These are phyloP conservation scores for Drosophila busckii DNA, from an alignment of 1,140 invertebrate genomes.

Conservation along the genomic window DNA sequence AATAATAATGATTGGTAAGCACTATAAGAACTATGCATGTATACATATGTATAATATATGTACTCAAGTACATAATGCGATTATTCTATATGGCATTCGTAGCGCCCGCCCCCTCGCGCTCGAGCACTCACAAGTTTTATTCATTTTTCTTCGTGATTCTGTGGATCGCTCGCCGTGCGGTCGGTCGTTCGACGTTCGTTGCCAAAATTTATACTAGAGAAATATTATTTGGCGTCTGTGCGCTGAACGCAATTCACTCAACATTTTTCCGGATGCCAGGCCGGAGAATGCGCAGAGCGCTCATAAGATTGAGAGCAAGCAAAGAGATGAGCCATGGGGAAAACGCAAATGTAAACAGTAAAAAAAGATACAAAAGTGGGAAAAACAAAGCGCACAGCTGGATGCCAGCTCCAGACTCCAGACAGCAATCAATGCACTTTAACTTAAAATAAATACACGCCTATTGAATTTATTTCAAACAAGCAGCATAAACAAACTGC, in stretches of 20 bases:
- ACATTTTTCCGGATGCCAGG: conserved; percentile 59
- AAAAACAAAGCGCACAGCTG: too few species aligned
- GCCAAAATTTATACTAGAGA: conserved; percentile 72
- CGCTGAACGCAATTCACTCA: conserved; percentile 22
- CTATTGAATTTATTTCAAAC: too few species aligned
- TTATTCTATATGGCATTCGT: not conserved
- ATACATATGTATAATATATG: conserved; percentile 3
- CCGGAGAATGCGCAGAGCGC: conserved; percentile 45
- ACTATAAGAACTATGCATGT: conserved; percentile 15
- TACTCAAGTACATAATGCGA: not conserved
- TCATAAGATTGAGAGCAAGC: conserved; percentile 1
- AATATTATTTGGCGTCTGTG: conserved; percentile 58
- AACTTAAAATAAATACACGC: too few species aligned
- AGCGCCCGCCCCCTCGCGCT: not conserved
- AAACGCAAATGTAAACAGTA: not conserved
- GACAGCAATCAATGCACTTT: too few species aligned
- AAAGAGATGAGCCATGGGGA: not conserved
- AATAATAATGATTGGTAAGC: conserved; percentile 60
- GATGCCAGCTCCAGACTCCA: too few species aligned
- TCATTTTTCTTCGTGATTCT: conserved; percentile 25
- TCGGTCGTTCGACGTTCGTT: conserved; percentile 52
- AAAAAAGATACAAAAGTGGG: not conserved
- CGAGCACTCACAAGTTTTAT: conserved; percentile 62
- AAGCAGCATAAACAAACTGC: too few species aligned
- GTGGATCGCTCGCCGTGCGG: conserved; percentile 45